phyloP scores from a whole-genome alignment of 2,797 vertebrate genomes.

The Florisuga fusca region DNA sequence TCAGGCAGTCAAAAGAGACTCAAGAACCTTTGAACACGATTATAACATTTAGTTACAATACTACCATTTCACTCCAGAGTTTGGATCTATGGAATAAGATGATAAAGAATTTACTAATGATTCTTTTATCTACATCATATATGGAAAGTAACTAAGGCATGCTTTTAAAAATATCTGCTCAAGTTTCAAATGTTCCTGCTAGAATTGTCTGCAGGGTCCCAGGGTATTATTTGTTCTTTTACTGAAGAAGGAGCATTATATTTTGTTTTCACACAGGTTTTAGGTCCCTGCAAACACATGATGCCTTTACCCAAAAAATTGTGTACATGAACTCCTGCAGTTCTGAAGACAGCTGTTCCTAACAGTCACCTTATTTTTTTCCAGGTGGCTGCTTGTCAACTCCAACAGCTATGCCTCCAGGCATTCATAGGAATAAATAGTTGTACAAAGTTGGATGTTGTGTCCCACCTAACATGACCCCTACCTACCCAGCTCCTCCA shows the following conservation, averaged over 20 bases:
- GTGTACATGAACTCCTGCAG: accelerated
- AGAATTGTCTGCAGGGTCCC: background rate
- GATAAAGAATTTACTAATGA: background rate
- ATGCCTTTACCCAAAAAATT: background rate
- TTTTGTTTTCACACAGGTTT: background rate
- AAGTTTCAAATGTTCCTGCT: background rate
- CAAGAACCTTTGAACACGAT: background rate
- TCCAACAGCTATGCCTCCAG: background rate
- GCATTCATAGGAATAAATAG: background rate
- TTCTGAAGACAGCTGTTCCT: background rate
- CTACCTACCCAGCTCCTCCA: background rate
- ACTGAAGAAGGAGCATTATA: accelerated
- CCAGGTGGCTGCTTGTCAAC: background rate
- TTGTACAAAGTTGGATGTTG: background rate
- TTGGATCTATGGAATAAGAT: background rate
- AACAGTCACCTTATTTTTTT: background rate
- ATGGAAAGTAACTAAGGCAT: background rate
- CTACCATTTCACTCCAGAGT: background rate
- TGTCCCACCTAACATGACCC: background rate
- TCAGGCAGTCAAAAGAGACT: background rate
- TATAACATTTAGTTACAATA: background rate
- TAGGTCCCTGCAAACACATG: background rate
- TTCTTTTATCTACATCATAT: background rate
- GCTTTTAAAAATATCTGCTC: background rate
- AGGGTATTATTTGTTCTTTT: accelerated